A percentile compares a stretch with the other conserved stretches of the same genome.
Evolutionary conservation across 1,140 invertebrate genomes (phyloP).

Genomic region (Panonychus citri): DNA sequence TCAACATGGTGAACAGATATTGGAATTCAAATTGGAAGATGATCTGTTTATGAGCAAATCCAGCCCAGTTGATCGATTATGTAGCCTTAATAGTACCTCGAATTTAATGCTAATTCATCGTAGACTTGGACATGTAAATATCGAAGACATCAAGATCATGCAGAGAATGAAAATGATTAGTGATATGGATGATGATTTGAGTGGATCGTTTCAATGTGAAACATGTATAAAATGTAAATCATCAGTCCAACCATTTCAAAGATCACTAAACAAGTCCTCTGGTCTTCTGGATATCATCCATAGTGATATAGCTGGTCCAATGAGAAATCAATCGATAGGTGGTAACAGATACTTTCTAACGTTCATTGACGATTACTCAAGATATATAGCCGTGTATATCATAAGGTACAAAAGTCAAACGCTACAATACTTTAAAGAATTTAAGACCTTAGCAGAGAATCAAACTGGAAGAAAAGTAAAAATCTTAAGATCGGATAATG

Average conservation of each 20-base stretch:
- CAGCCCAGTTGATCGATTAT: too few relatives aligned
- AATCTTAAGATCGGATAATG: slow-evolving; percentile 9
- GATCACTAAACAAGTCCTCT: background rate
- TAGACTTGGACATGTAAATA: too few relatives aligned
- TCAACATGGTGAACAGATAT: too few relatives aligned
- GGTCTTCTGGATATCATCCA: background rate
- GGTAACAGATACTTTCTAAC: slow-evolving; percentile 11
- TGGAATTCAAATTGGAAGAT: too few relatives aligned
- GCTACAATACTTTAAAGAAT: slow-evolving; percentile 10
- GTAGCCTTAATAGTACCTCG: too few relatives aligned
- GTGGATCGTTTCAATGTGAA: background rate
- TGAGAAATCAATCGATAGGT: slow-evolving; percentile 2
- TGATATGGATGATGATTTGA: background rate
- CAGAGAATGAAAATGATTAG: background rate
- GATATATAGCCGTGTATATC: slow-evolving; percentile 3
- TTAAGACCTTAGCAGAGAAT: slow-evolving; percentile 2
- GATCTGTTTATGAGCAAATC: too few relatives aligned
- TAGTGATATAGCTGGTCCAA: slow-evolving; percentile 11
- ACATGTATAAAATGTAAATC: background rate
- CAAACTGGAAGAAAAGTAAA: slow-evolving; percentile 1
- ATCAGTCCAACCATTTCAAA: background rate
- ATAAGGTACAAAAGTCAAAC: slow-evolving; percentile 12
- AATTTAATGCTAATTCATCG: too few relatives aligned
- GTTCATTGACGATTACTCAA: slow-evolving; percentile 14
- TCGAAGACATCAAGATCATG: too few relatives aligned